Percentiles rank a stretch among this genome's conserved stretches.
Conservation (phyloP, 2,888 invertebrate genomes). For the Erynnis tages region DNA sequence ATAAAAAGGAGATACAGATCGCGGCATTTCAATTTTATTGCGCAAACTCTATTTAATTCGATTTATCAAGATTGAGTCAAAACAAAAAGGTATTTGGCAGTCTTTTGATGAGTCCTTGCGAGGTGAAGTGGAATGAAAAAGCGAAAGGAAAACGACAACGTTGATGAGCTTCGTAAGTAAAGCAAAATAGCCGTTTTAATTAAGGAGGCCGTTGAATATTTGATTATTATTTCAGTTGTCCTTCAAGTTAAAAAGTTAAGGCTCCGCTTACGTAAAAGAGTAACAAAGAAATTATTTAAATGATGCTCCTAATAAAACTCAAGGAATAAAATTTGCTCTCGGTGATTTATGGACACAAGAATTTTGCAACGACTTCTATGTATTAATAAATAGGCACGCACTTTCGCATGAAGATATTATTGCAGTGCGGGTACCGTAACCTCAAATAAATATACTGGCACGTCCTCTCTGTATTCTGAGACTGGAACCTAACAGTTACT, state of each 20-base stretch:
- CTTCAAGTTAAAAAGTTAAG: neutral
- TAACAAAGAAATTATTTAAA: neutral
- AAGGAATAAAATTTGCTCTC: no score
- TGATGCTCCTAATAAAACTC: no score
- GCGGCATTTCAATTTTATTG: conserved; percentile 28
- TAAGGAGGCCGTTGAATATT: neutral
- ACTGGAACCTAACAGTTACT: no score
- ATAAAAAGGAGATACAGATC: conserved; percentile 38
- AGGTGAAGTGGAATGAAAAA: conserved; percentile 33
- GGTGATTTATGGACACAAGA: no score
- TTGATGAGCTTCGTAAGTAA: conserved; percentile 40
- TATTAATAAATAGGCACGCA: no score
- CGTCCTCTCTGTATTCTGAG: no score
- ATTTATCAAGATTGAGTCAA: conserved; percentile 28
- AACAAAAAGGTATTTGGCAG: conserved; percentile 33
- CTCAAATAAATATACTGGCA: no score
- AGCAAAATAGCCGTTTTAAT: conserved; percentile 1
- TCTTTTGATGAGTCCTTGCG: conserved; percentile 32
- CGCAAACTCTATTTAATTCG: conserved; percentile 28
- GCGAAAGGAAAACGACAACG: conserved; percentile 22
- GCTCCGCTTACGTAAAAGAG: neutral
- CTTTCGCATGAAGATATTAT: no score
- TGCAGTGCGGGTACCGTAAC: no score
- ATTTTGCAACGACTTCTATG: no score
- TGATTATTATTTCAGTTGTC: neutral